Evolutionary conservation across 2,797 vertebrate genomes (phyloP).

Genomic region (Pangasius sanitwongsei): DNA sequence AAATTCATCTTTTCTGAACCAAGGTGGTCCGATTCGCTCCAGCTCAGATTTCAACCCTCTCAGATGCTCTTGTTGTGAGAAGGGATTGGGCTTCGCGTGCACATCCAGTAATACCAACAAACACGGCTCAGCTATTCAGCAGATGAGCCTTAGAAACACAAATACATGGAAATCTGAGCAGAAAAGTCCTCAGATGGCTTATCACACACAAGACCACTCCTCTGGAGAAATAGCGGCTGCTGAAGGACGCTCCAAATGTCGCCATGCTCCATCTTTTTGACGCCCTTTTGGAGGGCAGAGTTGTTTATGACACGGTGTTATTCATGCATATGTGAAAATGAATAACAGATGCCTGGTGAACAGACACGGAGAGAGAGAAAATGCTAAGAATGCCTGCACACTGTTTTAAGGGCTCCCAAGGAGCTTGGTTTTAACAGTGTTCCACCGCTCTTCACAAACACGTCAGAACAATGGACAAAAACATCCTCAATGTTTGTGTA

Average conservation of each 20-base stretch:
- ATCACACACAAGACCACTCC: slow-evolving; percentile 5
- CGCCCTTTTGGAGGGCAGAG: slow-evolving; percentile 5
- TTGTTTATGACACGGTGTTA: slow-evolving; percentile 36
- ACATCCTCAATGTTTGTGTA: not conserved
- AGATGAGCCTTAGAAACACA: slow-evolving; percentile 46
- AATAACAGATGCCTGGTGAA: slow-evolving; percentile 44
- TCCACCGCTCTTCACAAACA: slow-evolving; percentile 13
- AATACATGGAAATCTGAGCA: slow-evolving; percentile 36
- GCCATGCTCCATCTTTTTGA: not conserved
- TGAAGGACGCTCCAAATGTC: slow-evolving; percentile 9
- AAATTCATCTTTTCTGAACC: slow-evolving; percentile 48
- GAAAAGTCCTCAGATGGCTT: slow-evolving; percentile 21
- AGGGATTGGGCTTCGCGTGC: slow-evolving; percentile 33
- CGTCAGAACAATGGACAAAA: slow-evolving; percentile 16
- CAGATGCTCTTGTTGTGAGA: slow-evolving; percentile 46
- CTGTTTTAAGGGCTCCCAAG: slow-evolving; percentile 37
- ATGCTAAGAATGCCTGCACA: slow-evolving; percentile 42
- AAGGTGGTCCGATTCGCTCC: slow-evolving; percentile 56
- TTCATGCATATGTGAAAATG: slow-evolving; percentile 41
- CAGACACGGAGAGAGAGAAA: slow-evolving; percentile 19
- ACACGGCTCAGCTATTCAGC: slow-evolving; percentile 39
- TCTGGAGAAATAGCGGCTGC: not conserved
- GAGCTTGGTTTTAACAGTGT: not conserved
- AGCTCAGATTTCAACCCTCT: slow-evolving; percentile 51
- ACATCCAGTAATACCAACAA: slow-evolving; percentile 51